These are phyloP conservation scores for Agrypnia vestita DNA, from an alignment of 1,140 invertebrate genomes.

Conservation along the genomic window DNA sequence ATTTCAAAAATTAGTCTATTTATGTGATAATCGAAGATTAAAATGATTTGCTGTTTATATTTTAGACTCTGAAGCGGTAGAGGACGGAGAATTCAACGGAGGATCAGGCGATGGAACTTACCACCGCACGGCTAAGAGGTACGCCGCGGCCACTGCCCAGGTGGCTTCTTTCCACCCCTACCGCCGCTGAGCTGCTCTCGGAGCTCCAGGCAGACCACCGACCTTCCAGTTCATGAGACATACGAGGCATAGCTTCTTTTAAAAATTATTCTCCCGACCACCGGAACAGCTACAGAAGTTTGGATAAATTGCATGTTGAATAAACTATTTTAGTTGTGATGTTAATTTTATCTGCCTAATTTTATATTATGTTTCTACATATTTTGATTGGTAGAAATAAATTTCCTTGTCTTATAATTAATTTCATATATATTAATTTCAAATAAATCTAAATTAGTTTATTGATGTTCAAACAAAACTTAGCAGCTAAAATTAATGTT, in stretches of 20 bases:
- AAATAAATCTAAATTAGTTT: no score
- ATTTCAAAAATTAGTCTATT: no score
- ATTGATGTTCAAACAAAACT: no score
- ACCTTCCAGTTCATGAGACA: constrained; percentile 13
- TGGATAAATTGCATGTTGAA: no score
- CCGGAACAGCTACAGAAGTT: constrained; percentile 3
- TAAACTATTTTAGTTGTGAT: no score
- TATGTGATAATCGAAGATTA: no score
- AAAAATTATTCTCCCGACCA: not conserved
- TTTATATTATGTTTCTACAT: no score
- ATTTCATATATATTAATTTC: no score
- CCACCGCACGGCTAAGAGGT: constrained; percentile 67
- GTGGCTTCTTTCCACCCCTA: constrained; percentile 70
- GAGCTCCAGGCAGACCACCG: not conserved
- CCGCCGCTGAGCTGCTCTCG: constrained; percentile 64
- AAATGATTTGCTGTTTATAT: not conserved
- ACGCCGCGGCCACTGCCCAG: constrained; percentile 64
- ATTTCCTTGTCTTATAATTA: no score
- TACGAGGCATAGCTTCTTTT: not conserved
- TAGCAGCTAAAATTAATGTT: no score
- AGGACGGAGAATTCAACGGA: constrained; percentile 68
- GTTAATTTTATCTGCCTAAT: no score
- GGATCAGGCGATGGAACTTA: constrained; percentile 69
- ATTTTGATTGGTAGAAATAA: no score
- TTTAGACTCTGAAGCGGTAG: constrained; percentile 49